Conservation (phyloP, 2,888 invertebrate genomes). For the Melanchra persicariae region DNA sequence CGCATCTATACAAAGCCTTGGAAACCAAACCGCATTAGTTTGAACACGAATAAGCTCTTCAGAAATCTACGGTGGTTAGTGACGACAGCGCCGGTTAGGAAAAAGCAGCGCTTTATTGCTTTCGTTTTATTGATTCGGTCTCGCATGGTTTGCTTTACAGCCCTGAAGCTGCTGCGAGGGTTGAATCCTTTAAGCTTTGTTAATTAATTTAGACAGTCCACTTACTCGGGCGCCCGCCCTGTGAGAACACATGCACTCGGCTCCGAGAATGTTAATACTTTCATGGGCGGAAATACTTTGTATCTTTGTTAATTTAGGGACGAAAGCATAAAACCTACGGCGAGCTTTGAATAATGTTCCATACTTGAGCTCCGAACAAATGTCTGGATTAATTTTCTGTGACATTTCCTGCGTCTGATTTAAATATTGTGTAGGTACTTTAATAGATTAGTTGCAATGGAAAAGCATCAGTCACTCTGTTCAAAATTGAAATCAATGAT, state of each 20-base stretch:
- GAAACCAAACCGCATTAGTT: constrained; percentile 85
- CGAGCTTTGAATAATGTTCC: constrained; percentile 71
- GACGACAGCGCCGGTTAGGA: constrained; percentile 76
- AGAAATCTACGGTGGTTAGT: constrained; percentile 81
- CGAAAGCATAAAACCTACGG: constrained; percentile 73
- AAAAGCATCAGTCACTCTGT: constrained; percentile 52
- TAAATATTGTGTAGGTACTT: constrained; percentile 40
- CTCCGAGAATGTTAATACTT: constrained; percentile 77
- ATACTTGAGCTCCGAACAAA: constrained; percentile 70
- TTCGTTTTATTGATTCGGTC: constrained; percentile 71
- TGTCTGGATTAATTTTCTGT: constrained; percentile 75
- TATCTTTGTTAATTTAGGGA: constrained; percentile 81
- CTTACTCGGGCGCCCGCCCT: constrained; percentile 80
- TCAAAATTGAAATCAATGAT: constrained; percentile 1
- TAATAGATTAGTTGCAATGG: constrained; percentile 55
- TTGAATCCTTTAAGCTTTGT: constrained; percentile 78
- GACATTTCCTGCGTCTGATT: constrained; percentile 76
- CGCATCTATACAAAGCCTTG: constrained; percentile 78
- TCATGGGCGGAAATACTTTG: constrained; percentile 83
- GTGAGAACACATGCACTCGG: constrained; percentile 79
- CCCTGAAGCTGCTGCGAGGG: constrained; percentile 79
- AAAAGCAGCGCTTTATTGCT: constrained; percentile 79
- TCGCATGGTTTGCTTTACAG: constrained; percentile 73
- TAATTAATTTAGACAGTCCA: constrained; percentile 89
- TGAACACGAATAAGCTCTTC: constrained; percentile 88